Base-by-base conservation (phyloP, 2,797 vertebrate species). In the Anguilla anguilla region DNA sequence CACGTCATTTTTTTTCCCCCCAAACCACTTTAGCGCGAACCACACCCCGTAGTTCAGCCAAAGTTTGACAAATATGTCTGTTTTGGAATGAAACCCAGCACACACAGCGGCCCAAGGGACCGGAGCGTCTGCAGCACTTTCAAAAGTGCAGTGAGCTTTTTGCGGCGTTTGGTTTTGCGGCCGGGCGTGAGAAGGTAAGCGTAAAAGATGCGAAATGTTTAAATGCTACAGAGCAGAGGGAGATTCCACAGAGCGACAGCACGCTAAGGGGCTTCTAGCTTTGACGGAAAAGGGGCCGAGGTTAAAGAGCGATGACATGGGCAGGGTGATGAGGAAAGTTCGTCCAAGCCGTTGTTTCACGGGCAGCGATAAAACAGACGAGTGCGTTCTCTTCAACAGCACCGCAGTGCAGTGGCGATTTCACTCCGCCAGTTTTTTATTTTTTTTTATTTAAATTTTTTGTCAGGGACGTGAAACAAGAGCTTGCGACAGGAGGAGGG, bases 341-440 rank as follows among this genome's bases (percentile, higher is more conserved):
- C 64, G 39, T 67, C 61, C 61, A 85, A 88, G 93, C 91, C 89
- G 77, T 95, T 94, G 92, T 93, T 94, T 93, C 92, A 94, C 88
- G 90, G 90, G 61, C 89, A 88, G 46, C 46, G 57, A 13, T 55
- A 67, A 87, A 87, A 43, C 72, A 72, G 77, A 81, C 25, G 13
- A 17, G 10, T 13, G 9, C 17, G 0, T 31, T 19, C 35, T n/a
- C 6, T 6, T 0, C 28, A 79, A 19, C 39, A 46, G 3, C 31
- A 15, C 1, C 17, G 1, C 10, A 35, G 72, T 7, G 64, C 64
- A 6, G 22, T 10, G 19, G 28, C 22, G 57, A 35, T 22, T 61
- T 61, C 61, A 64, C 25, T n/a, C 1, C 19, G 67, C 11, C 64
- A 5, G 64, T 69, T 55, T 69, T 55, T 51, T 4, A 5, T 35